Evolutionary conservation across 2,113 vertebrate species (phyloP), one percentile per base, ranked within the genome.

Genomic region (Gallinago undulata): DNA sequence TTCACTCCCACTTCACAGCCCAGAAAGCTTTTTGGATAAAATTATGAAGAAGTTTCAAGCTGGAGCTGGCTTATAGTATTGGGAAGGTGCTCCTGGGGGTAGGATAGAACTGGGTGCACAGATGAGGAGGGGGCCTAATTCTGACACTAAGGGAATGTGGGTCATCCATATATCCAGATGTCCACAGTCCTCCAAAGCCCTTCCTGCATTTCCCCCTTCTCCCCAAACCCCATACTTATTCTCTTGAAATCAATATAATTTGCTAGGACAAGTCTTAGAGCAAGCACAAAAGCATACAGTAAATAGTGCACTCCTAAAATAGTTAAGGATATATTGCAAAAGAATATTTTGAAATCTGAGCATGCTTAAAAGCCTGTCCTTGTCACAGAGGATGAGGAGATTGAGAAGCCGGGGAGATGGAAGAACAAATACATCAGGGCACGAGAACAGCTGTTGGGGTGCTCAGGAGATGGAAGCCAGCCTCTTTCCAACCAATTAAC

Each of bases 101-200:
- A 37, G 25, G 12, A 37, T 12, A 70, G 24, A 28, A 66, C 3
- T 11, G 7, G 22, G 19, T 50, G 70, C 10, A 41, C 1, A 27
- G 18, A 25, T 27, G 3, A 53, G 15, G 50, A 67, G 30, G 47
- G 10, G 21, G 3, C 16, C 13, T 43, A 43, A 2, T 76, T 33
- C 48, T 69, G 33, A n/a, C 0, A 0, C 6, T 60, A 37, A 55
- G 4, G n/a, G 55, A 87, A 82, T 5, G 31, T 2, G n/a, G 39
- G 17, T 31, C 33, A 69, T 21, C 17, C 64, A 28, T 14, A 60
- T 13, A 66, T 16, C 14, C 63, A 27, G 21, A 63, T 11, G 7
- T 15, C 31, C 33, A 23, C 12, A 35, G 28, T 10, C 2, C 31
- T 87, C 41, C 35, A 33, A 35, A 50, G 62, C 30, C 48, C 9